Conservation (phyloP, 23 tunicate genomes). For the Halocynthia aurantium region DNA sequence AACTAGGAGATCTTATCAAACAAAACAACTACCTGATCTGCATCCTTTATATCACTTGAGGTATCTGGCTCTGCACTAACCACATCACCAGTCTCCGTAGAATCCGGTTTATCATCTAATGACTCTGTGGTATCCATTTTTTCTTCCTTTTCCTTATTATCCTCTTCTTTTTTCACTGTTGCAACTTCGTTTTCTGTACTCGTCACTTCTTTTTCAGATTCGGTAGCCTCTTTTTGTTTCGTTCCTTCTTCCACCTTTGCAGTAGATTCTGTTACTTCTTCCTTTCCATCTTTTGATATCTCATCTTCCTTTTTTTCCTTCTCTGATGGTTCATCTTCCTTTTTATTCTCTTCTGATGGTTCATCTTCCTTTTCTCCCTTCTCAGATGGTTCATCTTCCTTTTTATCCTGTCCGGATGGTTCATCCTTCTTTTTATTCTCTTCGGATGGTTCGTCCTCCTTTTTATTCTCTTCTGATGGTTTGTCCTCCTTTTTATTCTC, state of each 20-base stretch:
- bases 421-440: background rate
- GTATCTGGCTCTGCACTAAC: conserved; percentile 9
- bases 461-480: background rate
- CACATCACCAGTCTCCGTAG: background rate
- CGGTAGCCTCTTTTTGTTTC: background rate
- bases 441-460: background rate
- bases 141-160: conserved; percentile 10
- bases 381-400: background rate
- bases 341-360: background rate
- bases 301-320: conserved; percentile 18
- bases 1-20: background rate
- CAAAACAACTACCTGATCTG: background rate
- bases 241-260: background rate
- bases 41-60: conserved; percentile 1
- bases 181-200: conserved; percentile 15
- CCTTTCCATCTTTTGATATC: background rate
- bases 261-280: background rate
- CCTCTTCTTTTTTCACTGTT: background rate
- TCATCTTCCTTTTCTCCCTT: conserved; percentile 1
- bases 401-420: background rate
- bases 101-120: background rate
- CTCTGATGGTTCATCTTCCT: conserved; percentile 23
- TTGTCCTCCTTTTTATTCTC: conserved; percentile 1
- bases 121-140: background rate
- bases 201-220: conserved; percentile 9